Evolutionary conservation across 2,888 invertebrate genomes (phyloP).

Genomic region (Ochropleura leucogaster): DNA sequence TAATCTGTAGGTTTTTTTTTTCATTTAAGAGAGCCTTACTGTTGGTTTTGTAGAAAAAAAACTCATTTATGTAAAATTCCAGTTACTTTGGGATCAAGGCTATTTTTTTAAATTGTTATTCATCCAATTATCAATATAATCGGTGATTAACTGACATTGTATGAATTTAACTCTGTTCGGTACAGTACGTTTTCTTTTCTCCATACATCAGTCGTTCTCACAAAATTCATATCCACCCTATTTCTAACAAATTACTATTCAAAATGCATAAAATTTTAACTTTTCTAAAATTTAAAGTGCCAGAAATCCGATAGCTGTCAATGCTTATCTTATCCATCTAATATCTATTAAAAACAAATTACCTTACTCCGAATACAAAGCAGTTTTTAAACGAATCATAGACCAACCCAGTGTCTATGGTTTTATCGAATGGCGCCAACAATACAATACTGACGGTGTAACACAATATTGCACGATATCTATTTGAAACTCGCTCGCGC

Average conservation of each 20-base stretch:
- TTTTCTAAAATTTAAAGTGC: neutral
- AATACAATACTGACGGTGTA: slow-evolving; percentile 47
- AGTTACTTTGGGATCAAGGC: too few relatives aligned
- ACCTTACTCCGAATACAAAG: slow-evolving; percentile 19
- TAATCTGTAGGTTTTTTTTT: neutral
- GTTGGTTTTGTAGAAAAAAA: too few relatives aligned
- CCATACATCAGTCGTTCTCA: neutral
- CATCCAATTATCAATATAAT: too few relatives aligned
- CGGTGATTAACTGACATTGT: neutral
- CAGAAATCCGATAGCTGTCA: slow-evolving; percentile 29
- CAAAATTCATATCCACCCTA: neutral
- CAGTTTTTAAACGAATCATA: slow-evolving; percentile 27
- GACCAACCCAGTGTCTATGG: slow-evolving; percentile 19
- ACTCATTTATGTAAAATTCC: too few relatives aligned
- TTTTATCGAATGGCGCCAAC: slow-evolving; percentile 48
- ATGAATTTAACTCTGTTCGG: neutral
- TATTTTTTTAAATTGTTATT: too few relatives aligned
- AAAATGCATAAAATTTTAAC: neutral
- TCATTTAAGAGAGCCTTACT: too few relatives aligned
- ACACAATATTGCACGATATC: slow-evolving; percentile 58
- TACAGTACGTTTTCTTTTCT: neutral
- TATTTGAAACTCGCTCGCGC: slow-evolving; percentile 31
- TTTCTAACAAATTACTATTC: neutral
- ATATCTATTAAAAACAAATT: slow-evolving; percentile 35
- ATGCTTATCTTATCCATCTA: slow-evolving; percentile 9